phyloP scores from a whole-genome alignment of 1,140 invertebrate genomes.

The Hypsibius dujardini region DNA sequence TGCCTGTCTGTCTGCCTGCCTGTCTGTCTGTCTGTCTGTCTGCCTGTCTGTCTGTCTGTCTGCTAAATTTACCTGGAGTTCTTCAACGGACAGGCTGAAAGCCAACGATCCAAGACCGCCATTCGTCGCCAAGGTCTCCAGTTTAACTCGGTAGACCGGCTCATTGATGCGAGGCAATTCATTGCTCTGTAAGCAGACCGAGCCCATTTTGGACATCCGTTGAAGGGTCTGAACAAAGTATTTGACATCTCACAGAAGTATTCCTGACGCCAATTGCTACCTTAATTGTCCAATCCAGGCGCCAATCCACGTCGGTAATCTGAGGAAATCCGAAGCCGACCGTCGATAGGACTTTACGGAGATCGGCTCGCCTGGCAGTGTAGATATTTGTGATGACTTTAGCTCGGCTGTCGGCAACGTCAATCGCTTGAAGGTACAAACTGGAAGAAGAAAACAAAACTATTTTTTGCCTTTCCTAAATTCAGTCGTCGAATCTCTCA shows the following conservation, averaged over 20 bases:
- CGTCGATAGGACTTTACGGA: neutral
- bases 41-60: neutral
- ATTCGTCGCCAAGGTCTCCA: neutral
- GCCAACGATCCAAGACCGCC: neutral
- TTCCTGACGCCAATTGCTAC: neutral
- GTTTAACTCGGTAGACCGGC: neutral
- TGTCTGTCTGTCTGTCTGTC: neutral
- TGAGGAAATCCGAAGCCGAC: neutral
- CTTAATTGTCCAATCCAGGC: neutral
- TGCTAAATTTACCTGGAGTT: conserved; percentile 1
- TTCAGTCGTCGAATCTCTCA: too few species aligned
- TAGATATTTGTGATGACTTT: neutral
- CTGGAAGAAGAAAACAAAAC: neutral
- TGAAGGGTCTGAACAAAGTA: too few species aligned
- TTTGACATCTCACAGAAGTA: too few species aligned
- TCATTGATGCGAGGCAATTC: neutral
- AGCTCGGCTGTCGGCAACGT: neutral
- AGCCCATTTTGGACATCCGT: too few species aligned
- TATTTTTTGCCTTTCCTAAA: too few species aligned
- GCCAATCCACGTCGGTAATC: neutral
- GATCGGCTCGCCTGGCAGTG: neutral
- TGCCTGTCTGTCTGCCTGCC: too few species aligned
- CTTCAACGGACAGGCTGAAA: neutral
- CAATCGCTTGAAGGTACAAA: conserved; percentile 7
- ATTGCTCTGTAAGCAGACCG: neutral